These are phyloP conservation scores for Melanotaenia boesemani DNA, from an alignment of 2,797 vertebrate genomes.

Conservation along the genomic window DNA sequence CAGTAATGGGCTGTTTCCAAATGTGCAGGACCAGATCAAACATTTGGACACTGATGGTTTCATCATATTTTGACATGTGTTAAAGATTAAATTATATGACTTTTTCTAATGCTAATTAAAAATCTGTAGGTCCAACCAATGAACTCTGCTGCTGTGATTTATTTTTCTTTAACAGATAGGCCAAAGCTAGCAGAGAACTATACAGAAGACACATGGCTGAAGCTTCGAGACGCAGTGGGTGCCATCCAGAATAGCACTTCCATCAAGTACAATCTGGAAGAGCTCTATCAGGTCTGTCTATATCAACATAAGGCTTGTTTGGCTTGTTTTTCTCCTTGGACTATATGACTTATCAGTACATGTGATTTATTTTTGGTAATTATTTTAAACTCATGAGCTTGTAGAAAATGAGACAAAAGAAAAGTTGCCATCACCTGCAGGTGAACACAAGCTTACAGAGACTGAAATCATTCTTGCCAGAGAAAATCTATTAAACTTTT, in stretches of 20 bases:
- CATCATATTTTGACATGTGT: not conserved
- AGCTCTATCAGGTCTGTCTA: constrained; percentile 91
- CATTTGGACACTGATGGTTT: no score
- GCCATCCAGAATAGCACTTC: constrained; percentile 99
- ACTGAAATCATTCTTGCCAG: not conserved
- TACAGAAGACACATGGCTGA: constrained; percentile 98
- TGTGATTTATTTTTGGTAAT: not conserved
- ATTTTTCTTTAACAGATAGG: constrained; percentile 86
- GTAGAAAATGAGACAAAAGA: not conserved
- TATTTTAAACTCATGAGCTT: not conserved
- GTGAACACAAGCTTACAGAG: constrained; percentile 3
- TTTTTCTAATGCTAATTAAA: not conserved
- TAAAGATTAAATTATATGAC: not conserved
- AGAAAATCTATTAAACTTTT: not conserved
- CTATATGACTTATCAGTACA: not conserved
- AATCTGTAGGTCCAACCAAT: not conserved
- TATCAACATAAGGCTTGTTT: not conserved
- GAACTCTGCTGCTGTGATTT: not conserved
- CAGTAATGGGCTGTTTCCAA: not conserved
- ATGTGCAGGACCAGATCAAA: no score
- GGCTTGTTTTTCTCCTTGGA: not conserved
- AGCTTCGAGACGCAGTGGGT: constrained; percentile 96
- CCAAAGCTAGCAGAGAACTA: constrained; percentile 99
- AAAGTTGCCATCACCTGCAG: not conserved
- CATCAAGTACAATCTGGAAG: constrained; percentile 98